A percentile compares a stretch with the other conserved stretches of the same genome.
Evolutionary conservation across 2,113 vertebrate species (phyloP).

Genomic region (Entelurus aequoreus): DNA sequence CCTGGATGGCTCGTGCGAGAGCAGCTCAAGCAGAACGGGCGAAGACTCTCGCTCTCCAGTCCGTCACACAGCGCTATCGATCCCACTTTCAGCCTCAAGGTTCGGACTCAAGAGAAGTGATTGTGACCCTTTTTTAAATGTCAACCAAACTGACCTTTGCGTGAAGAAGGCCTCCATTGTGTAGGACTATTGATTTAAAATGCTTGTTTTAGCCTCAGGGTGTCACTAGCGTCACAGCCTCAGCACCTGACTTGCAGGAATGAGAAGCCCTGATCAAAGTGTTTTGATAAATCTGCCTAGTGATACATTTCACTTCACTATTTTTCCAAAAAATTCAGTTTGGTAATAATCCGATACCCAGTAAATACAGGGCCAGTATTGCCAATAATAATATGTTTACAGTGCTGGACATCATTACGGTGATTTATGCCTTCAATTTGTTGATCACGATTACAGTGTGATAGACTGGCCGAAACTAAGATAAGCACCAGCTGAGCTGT

Average conservation of each 20-base stretch:
- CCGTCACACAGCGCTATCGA: neutral
- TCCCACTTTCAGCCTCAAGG: constrained; percentile 53
- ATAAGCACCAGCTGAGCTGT: too few species aligned
- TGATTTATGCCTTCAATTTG: too few species aligned
- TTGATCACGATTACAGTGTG: too few species aligned
- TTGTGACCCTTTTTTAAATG: neutral
- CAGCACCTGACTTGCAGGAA: neutral
- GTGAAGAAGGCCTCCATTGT: neutral
- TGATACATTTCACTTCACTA: neutral
- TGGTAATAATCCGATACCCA: too few species aligned
- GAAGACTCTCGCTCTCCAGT: constrained; percentile 41
- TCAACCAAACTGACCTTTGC: neutral
- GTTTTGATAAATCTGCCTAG: neutral
- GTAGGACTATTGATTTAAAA: neutral
- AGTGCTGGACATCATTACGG: too few species aligned
- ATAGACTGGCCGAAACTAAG: too few species aligned
- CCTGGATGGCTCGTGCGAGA: constrained; percentile 60
- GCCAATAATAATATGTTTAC: too few species aligned
- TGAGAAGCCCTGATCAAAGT: too few species aligned
- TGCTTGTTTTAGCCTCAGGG: constrained; percentile 36
- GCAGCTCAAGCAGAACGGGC: constrained; percentile 44
- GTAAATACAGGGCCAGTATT: too few species aligned
- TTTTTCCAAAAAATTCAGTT: too few species aligned
- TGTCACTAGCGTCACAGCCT: constrained; percentile 46
- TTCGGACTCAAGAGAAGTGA: constrained; percentile 18